Evolutionary conservation across 2,888 invertebrate species (phyloP).

Genomic region (Latrodectus hesperus): DNA sequence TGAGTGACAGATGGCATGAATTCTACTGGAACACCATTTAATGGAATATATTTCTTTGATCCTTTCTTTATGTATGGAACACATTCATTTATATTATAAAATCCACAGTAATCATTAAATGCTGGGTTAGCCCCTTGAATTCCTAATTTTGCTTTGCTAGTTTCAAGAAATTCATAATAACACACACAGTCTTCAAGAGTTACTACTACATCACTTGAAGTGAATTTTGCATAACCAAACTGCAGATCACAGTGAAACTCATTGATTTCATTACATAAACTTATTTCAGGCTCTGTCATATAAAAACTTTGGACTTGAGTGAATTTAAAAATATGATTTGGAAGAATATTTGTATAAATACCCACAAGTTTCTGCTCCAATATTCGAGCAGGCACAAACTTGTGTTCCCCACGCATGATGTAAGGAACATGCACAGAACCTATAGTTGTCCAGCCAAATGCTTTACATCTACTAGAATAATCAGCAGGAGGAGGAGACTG

Average conservation of each 20-base stretch:
- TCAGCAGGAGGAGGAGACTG: conserved; percentile 72
- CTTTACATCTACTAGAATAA: conserved; percentile 76
- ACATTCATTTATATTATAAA: conserved; percentile 37
- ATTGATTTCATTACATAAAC: conserved; percentile 93
- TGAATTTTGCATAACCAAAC: conserved; percentile 91
- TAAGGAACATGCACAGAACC: conserved; percentile 85
- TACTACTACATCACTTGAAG: conserved; percentile 91
- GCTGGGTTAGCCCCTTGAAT: conserved; percentile 24
- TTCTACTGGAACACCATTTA: conserved; percentile 52
- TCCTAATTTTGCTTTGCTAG: conserved; percentile 78
- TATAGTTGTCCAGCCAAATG: conserved; percentile 93
- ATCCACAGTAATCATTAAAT: conserved; percentile 64
- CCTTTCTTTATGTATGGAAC: conserved; percentile 63
- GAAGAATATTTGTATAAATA: conserved; percentile 90
- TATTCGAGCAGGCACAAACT: conserved; percentile 95
- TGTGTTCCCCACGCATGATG: conserved; percentile 82
- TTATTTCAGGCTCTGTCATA: conserved; percentile 91
- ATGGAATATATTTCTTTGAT: conserved; percentile 67
- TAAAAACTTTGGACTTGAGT: conserved; percentile 94
- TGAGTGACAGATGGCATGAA: conserved; percentile 38
- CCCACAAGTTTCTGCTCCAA: conserved; percentile 89
- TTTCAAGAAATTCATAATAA: conserved; percentile 90
- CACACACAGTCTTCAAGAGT: conserved; percentile 89
- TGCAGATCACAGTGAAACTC: conserved; percentile 91
- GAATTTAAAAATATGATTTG: conserved; percentile 92